Evolutionary conservation across 2,888 invertebrate genomes (phyloP).

Genomic region (Brachyopa scutellaris): DNA sequence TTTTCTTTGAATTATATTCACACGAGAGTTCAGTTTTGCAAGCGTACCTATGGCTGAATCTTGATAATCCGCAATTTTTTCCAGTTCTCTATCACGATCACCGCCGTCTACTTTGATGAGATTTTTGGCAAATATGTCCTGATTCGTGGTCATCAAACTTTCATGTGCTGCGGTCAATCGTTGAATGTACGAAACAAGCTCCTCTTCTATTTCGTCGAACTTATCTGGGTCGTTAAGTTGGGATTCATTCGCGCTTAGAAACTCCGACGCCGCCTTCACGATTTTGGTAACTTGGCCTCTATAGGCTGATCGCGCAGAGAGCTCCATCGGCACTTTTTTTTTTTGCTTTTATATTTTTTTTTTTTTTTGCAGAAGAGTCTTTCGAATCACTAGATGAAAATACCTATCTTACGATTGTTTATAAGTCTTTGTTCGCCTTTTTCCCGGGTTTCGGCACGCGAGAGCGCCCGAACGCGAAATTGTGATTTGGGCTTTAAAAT

Average conservation of each 20-base stretch:
- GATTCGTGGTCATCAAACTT: background rate
- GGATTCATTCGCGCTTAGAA: background rate
- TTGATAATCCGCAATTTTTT: slow-evolving; percentile 26
- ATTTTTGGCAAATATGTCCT: background rate
- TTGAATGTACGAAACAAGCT: slow-evolving; percentile 10
- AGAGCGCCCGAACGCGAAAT: no score
- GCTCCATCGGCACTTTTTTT: background rate
- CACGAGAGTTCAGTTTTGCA: background rate
- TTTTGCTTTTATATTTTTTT: background rate
- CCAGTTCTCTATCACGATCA: slow-evolving; percentile 25
- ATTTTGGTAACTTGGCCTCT: slow-evolving; percentile 27
- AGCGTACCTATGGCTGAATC: slow-evolving; percentile 29
- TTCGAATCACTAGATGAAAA: background rate
- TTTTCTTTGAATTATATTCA: slow-evolving; percentile 1
- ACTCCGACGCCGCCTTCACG: slow-evolving; percentile 8
- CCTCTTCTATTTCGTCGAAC: slow-evolving; percentile 26
- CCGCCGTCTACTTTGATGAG: slow-evolving; percentile 16
- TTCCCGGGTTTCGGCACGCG: slow-evolving; percentile 23
- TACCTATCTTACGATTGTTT: background rate
- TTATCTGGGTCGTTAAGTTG: background rate
- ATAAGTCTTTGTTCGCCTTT: background rate
- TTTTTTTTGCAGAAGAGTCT: background rate
- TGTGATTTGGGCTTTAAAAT: no score
- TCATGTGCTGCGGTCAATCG: slow-evolving; percentile 21
- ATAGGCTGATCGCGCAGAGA: slow-evolving; percentile 8